Evolutionary conservation across 2,797 vertebrate species (phyloP), one percentile per base, ranked within the genome.

Genomic region (Sebastes itinus): DNA sequence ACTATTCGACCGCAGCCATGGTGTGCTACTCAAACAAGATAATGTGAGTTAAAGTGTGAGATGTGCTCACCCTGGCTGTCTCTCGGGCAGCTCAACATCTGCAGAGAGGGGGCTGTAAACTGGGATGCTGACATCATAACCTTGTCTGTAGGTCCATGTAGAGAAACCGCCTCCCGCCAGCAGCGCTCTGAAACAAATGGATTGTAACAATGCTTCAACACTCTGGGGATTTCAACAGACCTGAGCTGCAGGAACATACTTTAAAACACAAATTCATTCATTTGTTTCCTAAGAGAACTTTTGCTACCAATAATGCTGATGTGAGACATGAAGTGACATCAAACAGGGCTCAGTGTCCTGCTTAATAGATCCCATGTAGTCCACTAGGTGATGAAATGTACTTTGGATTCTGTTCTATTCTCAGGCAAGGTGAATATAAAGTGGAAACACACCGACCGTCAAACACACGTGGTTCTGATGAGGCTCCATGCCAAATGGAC

Each of bases 131-230:
- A 99, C 97, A 30, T 99, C 99, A 4, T 99, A 99, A 84, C 99
- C 99, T 92, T 99, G 99, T 80, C 99, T 95, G 89, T 99, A 99
- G 14, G 98, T 99, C 99, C 99, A 99, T 0, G 98, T 99, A 60
- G 99, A 99, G 81, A 99, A 99, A 70, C 99, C 98, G 6, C 99
- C 99, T 35, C 99, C 99, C 76, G 99, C 99, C 86, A 99, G 91
- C 33, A 99, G 93, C 3, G 96, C 98, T 93, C 99, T 99, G 90
- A 77, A 93, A 95, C 79, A 94, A 72, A 77, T 35, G 49, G 75
- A 68, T 54, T 72, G n/a, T 74, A 32, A 70, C 16, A 82, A 59
- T 59, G 58, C 58, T 70, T 78, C 5, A 66, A 62, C 42, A 80
- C 4, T 65, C 4, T 13, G 2, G 1, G 8, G 56, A 78, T 30